A percentile compares a stretch with the other conserved stretches of the same genome.
phyloP scores from a whole-genome alignment of 30 jellyfish, hydroid and myxozoan genomes.

The Hydractinia symbiolongicarpus region DNA sequence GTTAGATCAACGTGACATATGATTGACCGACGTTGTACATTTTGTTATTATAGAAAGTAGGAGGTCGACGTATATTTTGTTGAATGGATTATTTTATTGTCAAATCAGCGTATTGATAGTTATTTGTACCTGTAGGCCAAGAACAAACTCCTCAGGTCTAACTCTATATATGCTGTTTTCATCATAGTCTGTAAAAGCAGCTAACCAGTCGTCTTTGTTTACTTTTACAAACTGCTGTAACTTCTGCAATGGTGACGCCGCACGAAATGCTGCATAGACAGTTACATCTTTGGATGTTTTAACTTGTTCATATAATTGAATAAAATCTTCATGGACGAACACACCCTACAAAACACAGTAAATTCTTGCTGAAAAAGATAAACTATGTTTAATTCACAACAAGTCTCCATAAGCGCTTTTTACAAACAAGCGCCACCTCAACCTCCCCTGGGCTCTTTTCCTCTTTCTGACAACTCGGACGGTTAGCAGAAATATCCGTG shows the following conservation, averaged over 20 bases:
- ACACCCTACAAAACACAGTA: slow-evolving; percentile 34
- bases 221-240: slow-evolving; percentile 19
- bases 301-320: slow-evolving; percentile 29
- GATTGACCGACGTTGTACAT: too few relatives aligned
- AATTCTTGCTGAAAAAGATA: too few relatives aligned
- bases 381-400: too few relatives aligned
- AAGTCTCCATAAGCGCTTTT: too few relatives aligned
- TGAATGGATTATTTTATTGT: neutral
- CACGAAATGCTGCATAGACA: slow-evolving; percentile 48
- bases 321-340: slow-evolving; percentile 45
- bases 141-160: slow-evolving; percentile 35
- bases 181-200: slow-evolving; percentile 41
- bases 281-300: slow-evolving; percentile 23
- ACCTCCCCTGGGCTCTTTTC: too few relatives aligned
- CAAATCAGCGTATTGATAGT: neutral
- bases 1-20: too few relatives aligned
- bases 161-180: slow-evolving; percentile 23
- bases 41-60: too few relatives aligned
- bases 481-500: too few relatives aligned
- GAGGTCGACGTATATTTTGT: too few relatives aligned
- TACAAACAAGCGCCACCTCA: too few relatives aligned
- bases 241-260: slow-evolving; percentile 26
- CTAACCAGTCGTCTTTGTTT: slow-evolving; percentile 43
- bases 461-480: too few relatives aligned
- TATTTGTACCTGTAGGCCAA: slow-evolving; percentile 36